Evolutionary conservation across 2,888 invertebrate genomes (phyloP), one percentile per base, ranked within the genome.

Genomic region (Plagodis dolabraria): DNA sequence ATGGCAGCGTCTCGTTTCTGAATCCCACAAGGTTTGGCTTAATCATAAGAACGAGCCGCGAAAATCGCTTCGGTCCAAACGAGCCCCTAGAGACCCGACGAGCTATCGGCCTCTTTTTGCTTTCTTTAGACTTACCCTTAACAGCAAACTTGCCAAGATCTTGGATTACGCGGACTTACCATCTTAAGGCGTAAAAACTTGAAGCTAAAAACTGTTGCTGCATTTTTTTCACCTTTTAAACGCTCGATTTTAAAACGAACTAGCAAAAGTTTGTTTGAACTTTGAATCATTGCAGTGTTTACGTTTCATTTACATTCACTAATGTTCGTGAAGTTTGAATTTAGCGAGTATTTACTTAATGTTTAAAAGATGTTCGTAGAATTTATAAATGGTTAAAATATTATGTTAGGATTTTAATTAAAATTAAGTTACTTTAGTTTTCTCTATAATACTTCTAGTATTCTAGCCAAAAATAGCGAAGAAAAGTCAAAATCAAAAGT

Each of bases 11-110:
- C 77, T 81, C 80, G 77, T 77, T 76, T 77, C 68, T 69, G 71
- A 86, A 75, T 89, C 92, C 90, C 91, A 72, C 77, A 67, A 86
- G 92, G 85, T 77, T 84, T 81, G 87, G 85, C 87, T 92, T 90
- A 92, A 92, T 92, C 89, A 92, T 91, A 91, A 89, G 87, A 90
- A 85, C 85, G 89, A 78, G 82, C 84, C 84, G 87, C 86, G 87
- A 87, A 85, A 89, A 90, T 87, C 88, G 89, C 85, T 89, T 77
- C 82, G 76, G 79, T 77, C 80, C 75, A 85, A 91, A 92, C 90
- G 89, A 91, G 90, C 63, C 90, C 86, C 89, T 35, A 42, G 89
- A 85, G 89, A 83, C 66, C 56, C 57, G 76, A 74, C 46, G 35
- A 53, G 76, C 81, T 79, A 87, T 85, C 86, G 79, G 83, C 82